These are phyloP conservation scores for Bombus turneri DNA, from an alignment of 1,140 invertebrate species.

Conservation along the genomic window DNA sequence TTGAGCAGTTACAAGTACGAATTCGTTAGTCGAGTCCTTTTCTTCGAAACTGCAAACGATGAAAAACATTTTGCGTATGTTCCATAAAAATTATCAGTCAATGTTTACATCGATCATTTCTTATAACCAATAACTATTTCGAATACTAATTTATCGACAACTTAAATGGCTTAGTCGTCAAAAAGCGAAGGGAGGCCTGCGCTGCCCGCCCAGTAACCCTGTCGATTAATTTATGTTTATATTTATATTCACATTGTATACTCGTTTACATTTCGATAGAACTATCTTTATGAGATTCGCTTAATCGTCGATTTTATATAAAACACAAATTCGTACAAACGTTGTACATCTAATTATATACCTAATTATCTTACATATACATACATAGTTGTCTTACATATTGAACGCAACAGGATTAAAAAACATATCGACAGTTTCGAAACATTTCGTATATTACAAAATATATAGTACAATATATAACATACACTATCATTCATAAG, in stretches of 20 bases:
- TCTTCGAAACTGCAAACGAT: background rate
- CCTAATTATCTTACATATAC: background rate
- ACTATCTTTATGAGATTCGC: background rate
- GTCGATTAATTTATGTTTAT: background rate
- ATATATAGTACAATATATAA: too few species aligned
- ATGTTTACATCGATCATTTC: background rate
- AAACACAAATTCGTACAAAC: background rate
- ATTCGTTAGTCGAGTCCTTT: background rate
- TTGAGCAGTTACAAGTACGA: background rate
- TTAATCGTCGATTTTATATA: background rate
- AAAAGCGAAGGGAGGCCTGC: background rate
- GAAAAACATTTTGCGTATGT: background rate
- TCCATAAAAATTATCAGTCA: background rate
- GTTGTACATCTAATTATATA: background rate
- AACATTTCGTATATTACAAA: too few species aligned
- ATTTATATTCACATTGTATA: background rate
- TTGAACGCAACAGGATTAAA: background rate
- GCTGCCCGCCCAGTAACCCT: background rate
- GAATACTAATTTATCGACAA: background rate
- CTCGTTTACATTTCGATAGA: background rate
- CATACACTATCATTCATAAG: too few species aligned
- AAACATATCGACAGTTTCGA: background rate
- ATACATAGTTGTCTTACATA: background rate
- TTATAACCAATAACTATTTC: background rate
- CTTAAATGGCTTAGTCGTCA: background rate